A percentile compares a stretch with the other conserved stretches of the same genome.
Evolutionary conservation across 2,888 invertebrate genomes (phyloP).

Genomic region (Mylabris sibirica): DNA sequence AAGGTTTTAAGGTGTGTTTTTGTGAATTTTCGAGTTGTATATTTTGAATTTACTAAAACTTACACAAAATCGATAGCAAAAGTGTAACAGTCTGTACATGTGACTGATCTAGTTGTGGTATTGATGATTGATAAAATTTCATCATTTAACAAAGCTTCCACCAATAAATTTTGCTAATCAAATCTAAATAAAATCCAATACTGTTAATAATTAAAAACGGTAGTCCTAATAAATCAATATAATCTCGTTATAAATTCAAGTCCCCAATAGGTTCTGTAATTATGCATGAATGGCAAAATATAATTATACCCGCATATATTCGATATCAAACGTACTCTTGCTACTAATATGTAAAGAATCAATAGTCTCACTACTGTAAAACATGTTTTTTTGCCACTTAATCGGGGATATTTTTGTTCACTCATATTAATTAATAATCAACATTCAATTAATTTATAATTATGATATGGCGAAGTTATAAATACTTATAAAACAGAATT

Average conservation of each 20-base stretch:
- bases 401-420: neutral
- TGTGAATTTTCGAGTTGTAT: too few species aligned
- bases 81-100: neutral
- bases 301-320: constrained; percentile 43
- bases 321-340: neutral
- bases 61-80: too few species aligned
- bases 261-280: constrained; percentile 24
- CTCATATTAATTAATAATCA: neutral
- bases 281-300: constrained; percentile 34
- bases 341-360: neutral
- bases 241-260: constrained; percentile 12
- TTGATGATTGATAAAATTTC: neutral
- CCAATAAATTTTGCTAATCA: neutral
- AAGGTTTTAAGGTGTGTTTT: too few species aligned
- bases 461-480: too few species aligned
- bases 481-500: neutral
- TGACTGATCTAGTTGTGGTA: too few species aligned
- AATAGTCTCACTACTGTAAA: constrained; percentile 9
- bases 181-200: neutral
- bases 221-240: constrained; percentile 14
- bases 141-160: neutral
- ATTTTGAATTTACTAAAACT: too few species aligned
- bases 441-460: constrained; percentile 2
- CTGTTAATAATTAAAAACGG: constrained; percentile 8
- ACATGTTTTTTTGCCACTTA: neutral